Evolutionary conservation across 1,140 invertebrate genomes (phyloP), one percentile per base, ranked within the genome.

Genomic region (Nasonia vitripennis): DNA sequence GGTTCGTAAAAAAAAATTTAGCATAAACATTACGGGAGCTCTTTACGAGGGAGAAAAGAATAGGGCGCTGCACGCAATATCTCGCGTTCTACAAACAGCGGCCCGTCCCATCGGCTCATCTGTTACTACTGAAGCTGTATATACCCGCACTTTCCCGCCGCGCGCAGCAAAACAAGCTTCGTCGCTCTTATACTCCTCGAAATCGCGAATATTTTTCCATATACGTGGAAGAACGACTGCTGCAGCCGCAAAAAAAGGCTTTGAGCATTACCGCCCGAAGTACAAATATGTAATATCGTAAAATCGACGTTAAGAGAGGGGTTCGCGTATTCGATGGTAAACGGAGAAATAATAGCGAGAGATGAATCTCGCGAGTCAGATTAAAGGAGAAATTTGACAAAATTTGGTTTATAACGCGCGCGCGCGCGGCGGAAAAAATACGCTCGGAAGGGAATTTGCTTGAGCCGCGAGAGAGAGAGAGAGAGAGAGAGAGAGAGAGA

Each of bases 381-480:
- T 73, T 31, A 31, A 31, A 27, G 12, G 73, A 11, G 10, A 41
- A 20, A 81, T 80, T 41, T 3, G 45, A 74, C 6, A 31, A 62
- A 73, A 82, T 74, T 75, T 17, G 34, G 48, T 20, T 75, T 27
- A 37, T 41, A 75, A 0, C 48, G 51, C 31, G 11, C 10, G 11
- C 10, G 41, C 48, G 51, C 31, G 11, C 0, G 41, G 17, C 2
- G 14, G 14, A 51, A 70, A 81, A 14, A 4, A 71, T 34, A 74
- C 14, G 31, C 27, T 81, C 23, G 45, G 55, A 81, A 55, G 17
- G 34, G 31, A 83, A 75, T 55, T 74, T 81, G 73, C 70, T 45
- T 48, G 45, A 23, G 12, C 23, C 20, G 31, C 80, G 37, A 27
- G 27, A 27, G 27, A 27, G 27, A 27, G 27, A 27, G 27, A 27